phyloP scores from a whole-genome alignment of 2,113 vertebrate species.

The Cynopterus brachyotis region DNA sequence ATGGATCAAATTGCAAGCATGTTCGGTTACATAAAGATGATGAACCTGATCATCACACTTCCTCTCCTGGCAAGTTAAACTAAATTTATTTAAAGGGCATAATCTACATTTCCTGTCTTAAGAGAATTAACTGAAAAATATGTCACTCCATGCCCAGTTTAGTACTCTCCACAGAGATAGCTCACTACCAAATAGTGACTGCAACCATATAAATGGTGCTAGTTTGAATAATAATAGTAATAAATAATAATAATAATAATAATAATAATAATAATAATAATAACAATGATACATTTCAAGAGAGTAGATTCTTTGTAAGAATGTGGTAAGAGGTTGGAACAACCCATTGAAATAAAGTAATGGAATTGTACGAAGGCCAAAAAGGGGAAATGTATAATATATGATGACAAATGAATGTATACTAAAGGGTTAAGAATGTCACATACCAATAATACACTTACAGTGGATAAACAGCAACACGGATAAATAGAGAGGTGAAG shows the following conservation, averaged over 20 bases:
- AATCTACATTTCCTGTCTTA: constrained; percentile 3
- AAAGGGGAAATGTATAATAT: constrained; percentile 79
- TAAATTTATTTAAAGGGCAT: background rate
- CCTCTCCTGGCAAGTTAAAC: background rate
- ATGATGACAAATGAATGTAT: constrained; percentile 76
- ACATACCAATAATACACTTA: constrained; percentile 59
- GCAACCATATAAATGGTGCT: background rate
- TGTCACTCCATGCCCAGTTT: background rate
- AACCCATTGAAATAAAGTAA: constrained; percentile 77
- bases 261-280: too few species aligned
- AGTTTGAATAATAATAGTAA: background rate
- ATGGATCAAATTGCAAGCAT: background rate
- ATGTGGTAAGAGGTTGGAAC: constrained; percentile 74
- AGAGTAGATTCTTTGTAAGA: constrained; percentile 71
- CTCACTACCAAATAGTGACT: background rate
- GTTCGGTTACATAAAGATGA: background rate
- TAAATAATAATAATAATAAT: too few species aligned
- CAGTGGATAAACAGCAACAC: constrained; percentile 68
- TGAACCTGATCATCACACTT: background rate
- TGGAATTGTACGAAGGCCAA: constrained; percentile 77
- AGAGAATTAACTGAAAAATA: background rate
- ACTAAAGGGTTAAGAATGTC: constrained; percentile 68
- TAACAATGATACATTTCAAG: constrained; percentile 69
- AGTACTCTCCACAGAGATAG: background rate
- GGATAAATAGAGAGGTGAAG: constrained; percentile 74